Base-by-base conservation (phyloP, 1,140 invertebrate genomes). In the Halictus rubicundus region DNA sequence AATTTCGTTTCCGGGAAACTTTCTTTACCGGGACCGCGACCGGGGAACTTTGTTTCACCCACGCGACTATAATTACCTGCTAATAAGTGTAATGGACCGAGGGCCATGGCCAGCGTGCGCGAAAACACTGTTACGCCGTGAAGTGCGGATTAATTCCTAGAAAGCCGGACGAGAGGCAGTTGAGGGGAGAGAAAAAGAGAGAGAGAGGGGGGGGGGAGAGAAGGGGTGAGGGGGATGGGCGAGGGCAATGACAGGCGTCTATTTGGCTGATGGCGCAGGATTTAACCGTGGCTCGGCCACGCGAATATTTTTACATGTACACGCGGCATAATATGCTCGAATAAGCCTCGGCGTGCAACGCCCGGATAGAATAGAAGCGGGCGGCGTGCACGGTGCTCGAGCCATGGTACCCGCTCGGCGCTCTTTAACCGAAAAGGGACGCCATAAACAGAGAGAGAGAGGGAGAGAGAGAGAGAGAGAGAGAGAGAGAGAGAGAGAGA, bases 31-130 rank as follows among this genome's bases (percentile, higher is more conserved):
- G 57, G 37, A 27, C 14, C 32, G 16, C 32, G 16, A 25, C 5
- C 4, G 54, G 32, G 37, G 78, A 49, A 65, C 23, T 75, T 78
- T 32, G 60, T 69, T 66, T 52, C 37, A 78, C 12, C 68, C 59
- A 52, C 54, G 42, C 32, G 64, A 76, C 32, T 76, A 68, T 32
- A 82, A 68, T 85, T 74, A 83, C 72, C 57, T 60, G 80, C 60
- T 82, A 85, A 86, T 86, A 86, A 86, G 84, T 64, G 83, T 85
- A 86, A 86, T 86, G 80, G 83, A 80, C 49, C 57, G 54, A 27
- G 68, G 80, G 54, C 37, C 10, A 49, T 7, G 12, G 32, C 32
- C 32, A 32, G 32, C 32, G 32, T 69, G 49, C 21, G 66, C 57
- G n/a, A 52, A 69, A 85, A 68, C 60, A 9, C 49, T 52, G 23